These are phyloP conservation scores for Leptoteleia sp. DNA, from an alignment of 1,140 invertebrate genomes.

Conservation along the genomic window DNA sequence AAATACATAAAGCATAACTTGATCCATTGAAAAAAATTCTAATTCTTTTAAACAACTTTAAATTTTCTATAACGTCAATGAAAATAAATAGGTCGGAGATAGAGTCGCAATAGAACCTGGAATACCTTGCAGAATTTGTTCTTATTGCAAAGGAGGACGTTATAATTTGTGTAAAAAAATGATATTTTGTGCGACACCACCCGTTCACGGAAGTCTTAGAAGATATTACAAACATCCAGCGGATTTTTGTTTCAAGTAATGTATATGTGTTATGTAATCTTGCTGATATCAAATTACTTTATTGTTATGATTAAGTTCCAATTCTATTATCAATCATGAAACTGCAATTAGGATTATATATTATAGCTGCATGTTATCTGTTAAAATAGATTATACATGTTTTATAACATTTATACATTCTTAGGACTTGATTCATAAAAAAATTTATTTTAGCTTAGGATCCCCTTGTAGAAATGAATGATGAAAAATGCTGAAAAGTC, in stretches of 20 bases:
- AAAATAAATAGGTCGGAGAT: slow-evolving; percentile 86
- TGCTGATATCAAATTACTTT: background rate
- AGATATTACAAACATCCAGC: slow-evolving; percentile 94
- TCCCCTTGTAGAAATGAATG: too few species aligned
- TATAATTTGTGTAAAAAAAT: slow-evolving; percentile 96
- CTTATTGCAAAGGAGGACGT: slow-evolving; percentile 91
- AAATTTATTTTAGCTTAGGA: too few species aligned
- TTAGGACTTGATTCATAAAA: too few species aligned
- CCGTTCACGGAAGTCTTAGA: slow-evolving; percentile 91
- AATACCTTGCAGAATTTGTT: slow-evolving; percentile 91
- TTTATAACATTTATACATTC: too few species aligned
- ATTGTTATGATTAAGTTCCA: background rate
- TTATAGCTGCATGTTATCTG: too few species aligned
- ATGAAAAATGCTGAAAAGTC: too few species aligned
- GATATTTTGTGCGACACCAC: slow-evolving; percentile 94
- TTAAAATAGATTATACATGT: too few species aligned
- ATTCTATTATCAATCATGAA: too few species aligned
- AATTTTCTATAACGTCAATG: background rate
- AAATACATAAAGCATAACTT: too few species aligned
- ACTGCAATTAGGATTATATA: too few species aligned
- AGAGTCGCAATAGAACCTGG: slow-evolving; percentile 96
- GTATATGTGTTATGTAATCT: background rate
- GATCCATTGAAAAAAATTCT: too few species aligned
- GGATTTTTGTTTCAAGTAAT: slow-evolving; percentile 95
- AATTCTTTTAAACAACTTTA: too few species aligned